Conservation (phyloP, 2,888 invertebrate species). For the Argynnis bischoffii region DNA sequence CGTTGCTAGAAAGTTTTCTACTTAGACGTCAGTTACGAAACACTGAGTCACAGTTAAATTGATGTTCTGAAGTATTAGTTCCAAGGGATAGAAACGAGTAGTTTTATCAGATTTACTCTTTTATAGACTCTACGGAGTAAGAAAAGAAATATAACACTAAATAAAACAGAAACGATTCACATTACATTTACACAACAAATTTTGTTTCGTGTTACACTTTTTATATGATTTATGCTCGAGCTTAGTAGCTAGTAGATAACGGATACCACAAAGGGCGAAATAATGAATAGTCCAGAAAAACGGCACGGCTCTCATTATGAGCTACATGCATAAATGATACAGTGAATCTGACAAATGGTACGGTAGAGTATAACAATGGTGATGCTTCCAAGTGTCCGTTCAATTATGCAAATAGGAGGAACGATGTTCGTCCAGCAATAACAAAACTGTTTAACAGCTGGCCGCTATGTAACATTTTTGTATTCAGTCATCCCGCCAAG, state of each 20-base stretch:
- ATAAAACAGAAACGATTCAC: conserved; percentile 9
- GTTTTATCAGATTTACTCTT: conserved; percentile 6
- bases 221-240: conserved; percentile 55
- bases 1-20: conserved; percentile 44
- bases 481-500: conserved; percentile 64
- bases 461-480: conserved; percentile 65
- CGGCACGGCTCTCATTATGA: conserved; percentile 74
- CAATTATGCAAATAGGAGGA: conserved; percentile 82
- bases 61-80: conserved; percentile 25
- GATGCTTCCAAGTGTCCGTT: conserved; percentile 80
- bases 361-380: conserved; percentile 81
- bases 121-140: background rate
- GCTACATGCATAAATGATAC: conserved; percentile 81
- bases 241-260: conserved; percentile 64
- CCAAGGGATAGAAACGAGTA: conserved; percentile 14
- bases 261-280: conserved; percentile 74
- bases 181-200: conserved; percentile 1
- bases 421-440: conserved; percentile 76
- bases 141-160: background rate
- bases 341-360: conserved; percentile 81
- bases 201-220: conserved; percentile 13
- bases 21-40: conserved; percentile 40
- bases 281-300: conserved; percentile 80
- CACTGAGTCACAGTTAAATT: conserved; percentile 41
- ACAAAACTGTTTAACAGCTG: conserved; percentile 81